Base-by-base conservation (phyloP, 2,797 vertebrate genomes). In the Chloroceryle amazona region DNA sequence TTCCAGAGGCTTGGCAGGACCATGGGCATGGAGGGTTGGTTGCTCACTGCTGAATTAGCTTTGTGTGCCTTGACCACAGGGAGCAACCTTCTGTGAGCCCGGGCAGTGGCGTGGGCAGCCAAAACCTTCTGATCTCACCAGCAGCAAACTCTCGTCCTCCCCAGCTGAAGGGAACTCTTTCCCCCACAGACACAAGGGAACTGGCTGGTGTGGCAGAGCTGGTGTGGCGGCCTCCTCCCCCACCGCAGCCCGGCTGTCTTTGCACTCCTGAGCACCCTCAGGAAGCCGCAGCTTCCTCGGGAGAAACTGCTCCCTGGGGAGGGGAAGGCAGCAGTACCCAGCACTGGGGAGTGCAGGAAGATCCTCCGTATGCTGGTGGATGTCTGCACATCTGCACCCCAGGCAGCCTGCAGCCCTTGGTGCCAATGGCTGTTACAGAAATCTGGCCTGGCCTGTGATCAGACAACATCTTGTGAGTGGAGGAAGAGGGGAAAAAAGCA, bases 241-340 rank as follows among this genome's bases (percentile, higher is more conserved):
- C 79, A 65, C 29, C 6, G 4, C 63, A 49, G 78, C 57, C 79
- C 0, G 9, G 33, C 80, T 3, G 3, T 58, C 89, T 81, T 75
- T 7, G 54, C 2, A 3, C 75, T 67, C 72, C 52, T 17, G 4
- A 86, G 87, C 79, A 70, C 88, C 51, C 63, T 91, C 97, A 94
- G 97, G 97, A 98, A 98, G 97, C 97, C 97, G 21, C 97, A 98
- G 96, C 97, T 98, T 98, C 97, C 97, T 98, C 42, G 26, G 87
- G 71, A 97, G 84, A 93, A 97, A 26, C 82, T 93, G 70, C 80
- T 78, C 12, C 18, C 26, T 19, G 29, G 62, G 51, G 52, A 60
- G 60, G 57, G 71, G 86, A 80, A 70, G 61, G 60, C 3, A 1
- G 83, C 46, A 55, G 63, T 62, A 25, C 76, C 62, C 62, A 46